Evolutionary conservation across 2,888 invertebrate species (phyloP).

Genomic region (Dorcus parallelipipedus): DNA sequence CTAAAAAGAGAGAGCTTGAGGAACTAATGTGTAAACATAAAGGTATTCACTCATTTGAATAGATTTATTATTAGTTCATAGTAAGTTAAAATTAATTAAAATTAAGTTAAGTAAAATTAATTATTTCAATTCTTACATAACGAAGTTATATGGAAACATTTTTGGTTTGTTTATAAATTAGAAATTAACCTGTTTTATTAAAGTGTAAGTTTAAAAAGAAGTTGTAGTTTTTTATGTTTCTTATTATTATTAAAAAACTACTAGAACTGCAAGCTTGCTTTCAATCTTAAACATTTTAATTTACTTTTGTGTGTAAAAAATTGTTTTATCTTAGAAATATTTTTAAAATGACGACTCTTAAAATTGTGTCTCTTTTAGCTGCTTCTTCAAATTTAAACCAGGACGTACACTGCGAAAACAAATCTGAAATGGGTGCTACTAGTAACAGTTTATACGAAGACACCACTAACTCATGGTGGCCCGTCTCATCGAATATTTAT

Average conservation of each 20-base stretch:
- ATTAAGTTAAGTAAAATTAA: too few species aligned
- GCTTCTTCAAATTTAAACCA: conserved; percentile 48
- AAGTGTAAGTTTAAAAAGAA: too few species aligned
- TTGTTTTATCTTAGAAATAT: too few species aligned
- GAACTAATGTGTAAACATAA: conserved; percentile 63
- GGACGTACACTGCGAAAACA: conserved; percentile 46
- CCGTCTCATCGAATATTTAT: conserved; percentile 31
- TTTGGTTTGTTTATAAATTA: too few species aligned
- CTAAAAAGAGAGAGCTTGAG: conserved; percentile 64
- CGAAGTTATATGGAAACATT: too few species aligned
- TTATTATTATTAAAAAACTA: not conserved
- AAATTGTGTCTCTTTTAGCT: conserved; percentile 28
- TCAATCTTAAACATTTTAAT: too few species aligned
- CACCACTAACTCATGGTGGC: conserved; percentile 33
- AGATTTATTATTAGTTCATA: not conserved
- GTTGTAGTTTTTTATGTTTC: too few species aligned
- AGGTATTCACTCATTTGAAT: conserved; percentile 29
- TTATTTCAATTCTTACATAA: too few species aligned
- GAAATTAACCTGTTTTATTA: too few species aligned
- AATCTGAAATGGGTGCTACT: conserved; percentile 40
- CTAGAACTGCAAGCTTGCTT: not conserved
- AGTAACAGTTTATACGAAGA: conserved; percentile 35
- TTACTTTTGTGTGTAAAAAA: too few species aligned
- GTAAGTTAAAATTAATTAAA: too few species aligned
- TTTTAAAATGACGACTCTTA: not conserved